A percentile compares a stretch with the other conserved stretches of the same genome.
Conservation (phyloP, 2,797 vertebrate species). For the Cheirogaleus major region DNA sequence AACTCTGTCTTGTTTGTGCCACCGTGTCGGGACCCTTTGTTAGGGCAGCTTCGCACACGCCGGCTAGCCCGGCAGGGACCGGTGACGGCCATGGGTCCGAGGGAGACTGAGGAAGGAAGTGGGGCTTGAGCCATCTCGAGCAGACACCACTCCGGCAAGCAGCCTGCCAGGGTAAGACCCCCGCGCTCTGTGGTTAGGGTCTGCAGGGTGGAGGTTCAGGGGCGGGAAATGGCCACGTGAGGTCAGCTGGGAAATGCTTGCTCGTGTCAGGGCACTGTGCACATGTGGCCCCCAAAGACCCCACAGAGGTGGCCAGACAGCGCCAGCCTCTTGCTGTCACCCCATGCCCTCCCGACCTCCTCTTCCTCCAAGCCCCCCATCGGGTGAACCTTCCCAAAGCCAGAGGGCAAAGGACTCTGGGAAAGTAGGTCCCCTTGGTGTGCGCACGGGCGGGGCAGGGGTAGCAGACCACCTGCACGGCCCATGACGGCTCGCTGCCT, state of each 20-base stretch:
- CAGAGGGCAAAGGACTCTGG: background rate
- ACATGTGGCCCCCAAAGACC: background rate
- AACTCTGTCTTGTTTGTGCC: fast-evolving
- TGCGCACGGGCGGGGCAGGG: background rate
- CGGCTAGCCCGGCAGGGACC: background rate
- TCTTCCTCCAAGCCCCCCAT: fast-evolving
- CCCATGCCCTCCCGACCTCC: too few relatives aligned
- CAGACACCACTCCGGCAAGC: background rate
- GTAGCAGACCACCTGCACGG: background rate
- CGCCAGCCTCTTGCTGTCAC: background rate
- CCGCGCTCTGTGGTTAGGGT: background rate
- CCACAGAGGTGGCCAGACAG: background rate
- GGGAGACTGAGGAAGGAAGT: background rate
- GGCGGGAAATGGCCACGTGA: background rate
- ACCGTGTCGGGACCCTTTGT: background rate
- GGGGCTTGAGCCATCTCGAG: background rate
- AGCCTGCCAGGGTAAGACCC: too few relatives aligned
- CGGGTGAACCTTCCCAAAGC: fast-evolving
- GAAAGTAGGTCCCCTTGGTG: background rate
- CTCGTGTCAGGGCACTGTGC: background rate
- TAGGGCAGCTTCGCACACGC: background rate
- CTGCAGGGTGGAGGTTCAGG: background rate
- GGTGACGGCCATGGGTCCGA: fast-evolving
- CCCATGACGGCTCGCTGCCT: background rate
- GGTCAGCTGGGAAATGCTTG: background rate